Evolutionary conservation across 1,140 invertebrate species (phyloP).

Genomic region (Oryzaephilus surinamensis): DNA sequence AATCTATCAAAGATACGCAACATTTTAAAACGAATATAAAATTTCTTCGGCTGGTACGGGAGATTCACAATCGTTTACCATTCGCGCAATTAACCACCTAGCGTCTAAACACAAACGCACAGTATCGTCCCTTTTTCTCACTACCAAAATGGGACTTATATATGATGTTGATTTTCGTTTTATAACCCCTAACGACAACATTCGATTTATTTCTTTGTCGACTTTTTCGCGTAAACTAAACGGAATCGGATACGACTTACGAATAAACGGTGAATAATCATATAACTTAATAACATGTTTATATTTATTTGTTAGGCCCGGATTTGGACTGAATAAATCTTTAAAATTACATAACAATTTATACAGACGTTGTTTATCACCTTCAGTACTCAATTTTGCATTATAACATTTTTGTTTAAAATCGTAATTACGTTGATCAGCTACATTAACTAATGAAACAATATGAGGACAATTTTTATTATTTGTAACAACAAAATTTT

Average conservation of each 20-base stretch:
- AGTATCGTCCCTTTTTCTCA: slow-evolving; percentile 11
- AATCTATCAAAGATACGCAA: slow-evolving; percentile 28
- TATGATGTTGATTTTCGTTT: slow-evolving; percentile 24
- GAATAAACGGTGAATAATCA: slow-evolving; percentile 7
- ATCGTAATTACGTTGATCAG: neutral
- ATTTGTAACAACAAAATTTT: neutral
- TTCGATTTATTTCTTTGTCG: slow-evolving; percentile 12
- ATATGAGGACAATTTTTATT: neutral
- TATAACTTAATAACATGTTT: slow-evolving; percentile 15
- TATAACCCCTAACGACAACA: slow-evolving; percentile 18
- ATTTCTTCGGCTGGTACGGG: slow-evolving; percentile 24
- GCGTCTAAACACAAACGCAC: slow-evolving; percentile 32
- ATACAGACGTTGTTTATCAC: neutral
- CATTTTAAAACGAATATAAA: slow-evolving; percentile 22
- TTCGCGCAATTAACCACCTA: slow-evolving; percentile 25
- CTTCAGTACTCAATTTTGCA: too few species aligned
- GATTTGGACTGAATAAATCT: slow-evolving; percentile 10
- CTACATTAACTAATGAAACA: neutral
- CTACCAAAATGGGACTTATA: slow-evolving; percentile 29
- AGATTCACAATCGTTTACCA: slow-evolving; percentile 24
- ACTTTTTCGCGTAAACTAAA: slow-evolving; percentile 9
- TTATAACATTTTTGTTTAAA: neutral
- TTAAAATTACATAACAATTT: slow-evolving; percentile 1
- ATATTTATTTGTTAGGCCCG: slow-evolving; percentile 14
- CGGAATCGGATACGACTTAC: slow-evolving; percentile 19